Percentiles rank a stretch among this genome's conserved stretches.
Evolutionary conservation across 2,888 invertebrate genomes (phyloP).

Genomic region (Cephonodes hylas): DNA sequence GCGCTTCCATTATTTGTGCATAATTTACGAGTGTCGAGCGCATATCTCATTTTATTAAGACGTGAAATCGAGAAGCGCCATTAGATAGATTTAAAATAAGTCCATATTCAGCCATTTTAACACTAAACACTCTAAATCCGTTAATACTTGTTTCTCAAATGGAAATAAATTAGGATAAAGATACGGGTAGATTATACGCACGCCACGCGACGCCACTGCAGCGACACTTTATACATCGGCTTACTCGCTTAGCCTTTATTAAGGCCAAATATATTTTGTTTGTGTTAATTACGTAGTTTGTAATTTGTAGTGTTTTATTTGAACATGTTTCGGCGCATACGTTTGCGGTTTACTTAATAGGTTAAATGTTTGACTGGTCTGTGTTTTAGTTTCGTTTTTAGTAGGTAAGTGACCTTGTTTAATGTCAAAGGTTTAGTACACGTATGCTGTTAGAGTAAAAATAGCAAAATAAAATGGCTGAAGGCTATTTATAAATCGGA

Average conservation of each 20-base stretch:
- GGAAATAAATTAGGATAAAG: slow-evolving; percentile 28
- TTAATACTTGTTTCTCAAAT: slow-evolving; percentile 22
- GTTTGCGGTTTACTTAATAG: neutral
- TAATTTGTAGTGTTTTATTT: neutral
- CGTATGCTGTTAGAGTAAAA: too few relatives aligned
- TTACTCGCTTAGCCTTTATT: slow-evolving; percentile 5
- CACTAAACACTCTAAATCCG: slow-evolving; percentile 15
- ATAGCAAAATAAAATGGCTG: too few relatives aligned
- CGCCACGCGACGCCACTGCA: slow-evolving; percentile 1
- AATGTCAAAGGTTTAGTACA: too few relatives aligned
- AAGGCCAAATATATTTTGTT: neutral
- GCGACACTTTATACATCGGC: slow-evolving; percentile 9
- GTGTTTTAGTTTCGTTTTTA: neutral
- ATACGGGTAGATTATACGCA: slow-evolving; percentile 7
- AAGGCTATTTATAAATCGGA: too few relatives aligned
- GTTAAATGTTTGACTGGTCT: neutral
- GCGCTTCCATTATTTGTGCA: neutral
- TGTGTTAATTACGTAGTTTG: slow-evolving; percentile 3
- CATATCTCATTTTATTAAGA: neutral
- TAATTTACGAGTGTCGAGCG: neutral
- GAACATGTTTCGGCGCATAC: neutral
- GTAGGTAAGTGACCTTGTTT: too few relatives aligned
- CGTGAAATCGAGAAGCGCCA: slow-evolving; percentile 10
- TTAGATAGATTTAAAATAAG: slow-evolving; percentile 14
- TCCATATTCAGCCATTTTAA: slow-evolving; percentile 11